phyloP scores from a whole-genome alignment of 2,113 vertebrate genomes.

The Acinonyx jubatus region DNA sequence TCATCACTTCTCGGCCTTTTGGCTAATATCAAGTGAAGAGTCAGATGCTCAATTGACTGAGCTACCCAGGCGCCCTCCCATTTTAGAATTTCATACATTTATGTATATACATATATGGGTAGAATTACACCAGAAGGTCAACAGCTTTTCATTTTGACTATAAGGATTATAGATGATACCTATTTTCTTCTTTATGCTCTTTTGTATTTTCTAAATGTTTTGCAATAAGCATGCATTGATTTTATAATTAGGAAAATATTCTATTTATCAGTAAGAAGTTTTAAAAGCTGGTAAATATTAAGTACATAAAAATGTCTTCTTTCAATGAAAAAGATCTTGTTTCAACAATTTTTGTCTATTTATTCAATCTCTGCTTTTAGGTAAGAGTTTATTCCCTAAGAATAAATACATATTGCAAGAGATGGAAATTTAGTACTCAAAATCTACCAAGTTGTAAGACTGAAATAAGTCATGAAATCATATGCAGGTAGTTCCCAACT shows the following conservation, averaged over 20 bases:
- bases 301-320: background rate
- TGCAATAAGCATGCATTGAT: background rate
- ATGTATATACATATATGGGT: background rate
- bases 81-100: background rate
- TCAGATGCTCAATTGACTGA: no score
- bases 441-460: background rate
- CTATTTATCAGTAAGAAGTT: background rate
- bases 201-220: background rate
- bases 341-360: background rate
- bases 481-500: background rate
- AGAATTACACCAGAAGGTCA: background rate
- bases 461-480: background rate
- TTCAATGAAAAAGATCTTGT: background rate
- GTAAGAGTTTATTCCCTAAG: background rate
- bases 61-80: no score
- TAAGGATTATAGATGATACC: background rate
- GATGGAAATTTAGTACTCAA: background rate
- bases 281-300: background rate
- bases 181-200: background rate
- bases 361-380: background rate
- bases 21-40: no score
- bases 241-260: conserved; percentile 8
- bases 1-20: no score
- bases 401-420: background rate
- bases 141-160: background rate